These are phyloP conservation scores for Celastrina argiolus DNA, from an alignment of 2,888 invertebrate species.

Conservation along the genomic window DNA sequence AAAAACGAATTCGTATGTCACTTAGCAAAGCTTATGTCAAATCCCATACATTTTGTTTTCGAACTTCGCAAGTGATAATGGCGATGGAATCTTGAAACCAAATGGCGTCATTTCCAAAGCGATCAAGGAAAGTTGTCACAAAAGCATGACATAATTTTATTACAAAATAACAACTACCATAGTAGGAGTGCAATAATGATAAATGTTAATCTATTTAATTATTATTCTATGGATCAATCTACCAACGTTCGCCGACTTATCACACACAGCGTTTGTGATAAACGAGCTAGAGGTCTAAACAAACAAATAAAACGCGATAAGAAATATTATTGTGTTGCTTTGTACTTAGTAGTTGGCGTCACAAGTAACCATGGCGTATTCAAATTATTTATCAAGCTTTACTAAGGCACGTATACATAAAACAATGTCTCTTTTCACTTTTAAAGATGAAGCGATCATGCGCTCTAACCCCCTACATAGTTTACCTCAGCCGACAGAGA, in stretches of 20 bases:
- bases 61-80: no score
- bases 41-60: no score
- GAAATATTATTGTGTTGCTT: background rate
- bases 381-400: background rate
- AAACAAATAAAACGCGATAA: background rate
- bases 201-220: background rate
- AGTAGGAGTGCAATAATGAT: background rate
- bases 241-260: background rate
- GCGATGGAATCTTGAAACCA: no score
- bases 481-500: no score
- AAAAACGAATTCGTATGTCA: no score
- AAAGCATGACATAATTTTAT: background rate
- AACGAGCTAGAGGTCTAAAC: conserved; percentile 1
- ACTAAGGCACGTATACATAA: no score
- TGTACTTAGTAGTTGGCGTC: background rate
- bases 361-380: background rate
- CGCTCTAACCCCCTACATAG: no score
- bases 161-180: background rate
- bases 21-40: no score
- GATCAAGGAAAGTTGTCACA: no score
- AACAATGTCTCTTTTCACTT: no score
- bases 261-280: background rate
- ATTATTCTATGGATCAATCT: background rate
- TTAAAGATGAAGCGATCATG: no score
- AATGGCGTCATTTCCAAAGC: no score